Conservation (phyloP, 2,113 vertebrate genomes). For the Acanthisitta chloris region DNA sequence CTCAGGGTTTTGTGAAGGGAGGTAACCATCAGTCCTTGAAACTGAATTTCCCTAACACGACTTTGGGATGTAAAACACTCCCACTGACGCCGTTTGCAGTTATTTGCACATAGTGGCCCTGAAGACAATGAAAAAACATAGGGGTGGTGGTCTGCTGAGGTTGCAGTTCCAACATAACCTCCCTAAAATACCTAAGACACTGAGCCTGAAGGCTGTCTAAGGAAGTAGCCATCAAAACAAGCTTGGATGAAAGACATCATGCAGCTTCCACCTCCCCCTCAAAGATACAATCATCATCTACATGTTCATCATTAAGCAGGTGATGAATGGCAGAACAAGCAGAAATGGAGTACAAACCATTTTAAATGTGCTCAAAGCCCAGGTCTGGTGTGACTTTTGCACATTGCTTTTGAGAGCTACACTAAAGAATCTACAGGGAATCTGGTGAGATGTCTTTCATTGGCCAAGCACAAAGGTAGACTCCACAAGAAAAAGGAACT, state of each 20-base stretch:
- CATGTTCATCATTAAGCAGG: background rate
- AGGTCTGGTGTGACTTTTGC: background rate
- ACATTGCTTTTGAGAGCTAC: background rate
- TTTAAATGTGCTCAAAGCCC: background rate
- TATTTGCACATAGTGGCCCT: background rate
- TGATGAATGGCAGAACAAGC: background rate
- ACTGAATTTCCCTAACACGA: background rate
- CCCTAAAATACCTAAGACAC: background rate
- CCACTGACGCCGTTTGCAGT: fast-evolving
- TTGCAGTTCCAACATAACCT: background rate
- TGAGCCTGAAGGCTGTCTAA: background rate
- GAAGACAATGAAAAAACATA: background rate
- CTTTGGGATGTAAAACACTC: background rate
- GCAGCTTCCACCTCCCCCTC: background rate
- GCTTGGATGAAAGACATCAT: background rate
- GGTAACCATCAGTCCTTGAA: background rate
- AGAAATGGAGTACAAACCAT: background rate
- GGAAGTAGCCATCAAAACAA: background rate
- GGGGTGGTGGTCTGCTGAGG: background rate
- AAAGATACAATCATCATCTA: background rate
- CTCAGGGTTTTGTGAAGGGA: background rate
- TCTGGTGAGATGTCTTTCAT: background rate
- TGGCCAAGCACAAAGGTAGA: background rate
- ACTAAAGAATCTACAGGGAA: background rate
- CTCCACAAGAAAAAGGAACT: background rate